phyloP scores from a whole-genome alignment of 1,140 invertebrate species.

The Calliopsis andreniformis region DNA sequence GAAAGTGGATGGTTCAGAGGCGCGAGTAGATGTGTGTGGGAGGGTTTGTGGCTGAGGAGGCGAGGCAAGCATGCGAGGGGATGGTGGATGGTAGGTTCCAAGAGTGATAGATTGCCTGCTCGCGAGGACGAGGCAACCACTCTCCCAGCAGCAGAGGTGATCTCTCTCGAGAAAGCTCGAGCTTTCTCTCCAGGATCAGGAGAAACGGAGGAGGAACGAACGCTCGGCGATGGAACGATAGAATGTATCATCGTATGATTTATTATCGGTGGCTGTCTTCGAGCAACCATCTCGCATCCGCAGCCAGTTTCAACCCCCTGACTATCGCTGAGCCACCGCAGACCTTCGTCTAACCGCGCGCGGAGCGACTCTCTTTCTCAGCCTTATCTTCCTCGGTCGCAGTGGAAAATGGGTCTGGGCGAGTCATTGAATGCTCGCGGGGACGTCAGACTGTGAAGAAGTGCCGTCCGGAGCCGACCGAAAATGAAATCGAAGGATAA shows the following conservation, averaged over 20 bases:
- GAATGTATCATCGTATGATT: slow-evolving; percentile 78
- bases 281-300: slow-evolving; percentile 69
- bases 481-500: slow-evolving; percentile 14
- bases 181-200: slow-evolving; percentile 71
- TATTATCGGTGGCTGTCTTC: slow-evolving; percentile 74
- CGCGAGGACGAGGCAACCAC: slow-evolving; percentile 68
- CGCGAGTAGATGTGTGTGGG: slow-evolving; percentile 48
- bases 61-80: slow-evolving; percentile 47
- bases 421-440: slow-evolving; percentile 43
- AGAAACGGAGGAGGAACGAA: slow-evolving; percentile 55
- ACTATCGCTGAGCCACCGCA: slow-evolving; percentile 3
- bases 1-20: slow-evolving; percentile 54
- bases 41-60: slow-evolving; percentile 47
- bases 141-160: slow-evolving; percentile 65
- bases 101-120: slow-evolving; percentile 78
- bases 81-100: slow-evolving; percentile 61
- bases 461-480: background rate
- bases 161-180: slow-evolving; percentile 70
- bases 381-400: slow-evolving; percentile 52
- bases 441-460: slow-evolving; percentile 1
- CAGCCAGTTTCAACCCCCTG: slow-evolving; percentile 47
- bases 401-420: slow-evolving; percentile 32
- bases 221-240: slow-evolving; percentile 69
- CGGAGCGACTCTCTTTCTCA: slow-evolving; percentile 26
- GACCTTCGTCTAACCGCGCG: slow-evolving; percentile 32